A percentile compares a stretch with the other conserved stretches of the same genome.
phyloP scores from a whole-genome alignment of 2,888 invertebrate genomes.

The Molorchus minor region DNA sequence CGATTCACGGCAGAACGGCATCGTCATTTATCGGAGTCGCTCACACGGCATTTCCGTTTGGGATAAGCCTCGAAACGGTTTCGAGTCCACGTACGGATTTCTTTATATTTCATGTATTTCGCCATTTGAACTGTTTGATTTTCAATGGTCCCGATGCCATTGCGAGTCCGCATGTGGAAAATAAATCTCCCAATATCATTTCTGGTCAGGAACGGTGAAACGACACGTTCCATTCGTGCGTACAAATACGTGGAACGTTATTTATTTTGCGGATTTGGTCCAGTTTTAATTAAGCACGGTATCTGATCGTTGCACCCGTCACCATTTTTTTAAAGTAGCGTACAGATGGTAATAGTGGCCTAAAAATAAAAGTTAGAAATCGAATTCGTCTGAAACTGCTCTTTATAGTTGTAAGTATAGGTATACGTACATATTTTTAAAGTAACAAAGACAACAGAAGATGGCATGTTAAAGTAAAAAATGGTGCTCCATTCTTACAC shows the following conservation, averaged over 20 bases:
- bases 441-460: too few species aligned
- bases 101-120: conserved; percentile 30
- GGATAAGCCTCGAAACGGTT: conserved; percentile 33
- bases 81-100: conserved; percentile 33
- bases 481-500: too few species aligned
- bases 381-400: too few species aligned
- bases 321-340: too few species aligned
- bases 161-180: conserved; percentile 19
- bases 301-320: neutral
- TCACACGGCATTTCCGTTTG: conserved; percentile 22
- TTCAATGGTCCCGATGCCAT: conserved; percentile 17
- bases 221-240: conserved; percentile 24
- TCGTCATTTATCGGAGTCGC: conserved; percentile 24
- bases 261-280: conserved; percentile 8
- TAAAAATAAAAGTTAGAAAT: too few species aligned
- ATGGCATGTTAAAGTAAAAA: too few species aligned
- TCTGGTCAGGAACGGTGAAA: conserved; percentile 35
- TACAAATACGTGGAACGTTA: conserved; percentile 9
- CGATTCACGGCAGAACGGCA: conserved; percentile 3
- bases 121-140: conserved; percentile 24
- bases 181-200: conserved; percentile 37
- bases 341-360: too few species aligned
- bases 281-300: too few species aligned
- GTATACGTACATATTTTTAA: too few species aligned
- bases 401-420: too few species aligned